Percentiles rank a stretch among this genome's conserved stretches.
These are phyloP conservation scores for Phocides pigmalion DNA, from an alignment of 1,140 invertebrate species.

Conservation along the genomic window DNA sequence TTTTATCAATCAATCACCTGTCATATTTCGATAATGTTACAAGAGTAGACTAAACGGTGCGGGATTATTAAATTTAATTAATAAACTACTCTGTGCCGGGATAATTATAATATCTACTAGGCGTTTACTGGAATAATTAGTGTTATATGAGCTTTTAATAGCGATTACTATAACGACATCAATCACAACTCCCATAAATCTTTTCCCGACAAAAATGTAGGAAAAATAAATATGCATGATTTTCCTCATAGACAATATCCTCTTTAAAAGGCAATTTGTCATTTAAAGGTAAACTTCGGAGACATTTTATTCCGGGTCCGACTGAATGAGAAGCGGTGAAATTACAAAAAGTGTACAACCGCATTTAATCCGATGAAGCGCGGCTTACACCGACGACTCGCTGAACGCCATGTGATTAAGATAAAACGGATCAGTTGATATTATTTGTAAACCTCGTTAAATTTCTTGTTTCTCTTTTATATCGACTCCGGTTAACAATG, in stretches of 20 bases:
- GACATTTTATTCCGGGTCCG: neutral
- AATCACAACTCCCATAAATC: constrained; percentile 13
- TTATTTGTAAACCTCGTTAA: constrained; percentile 31
- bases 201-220: constrained; percentile 2
- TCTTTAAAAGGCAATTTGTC: constrained; percentile 6
- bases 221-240: constrained; percentile 10
- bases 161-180: constrained; percentile 6
- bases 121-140: neutral
- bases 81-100: neutral
- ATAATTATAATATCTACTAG: constrained; percentile 9
- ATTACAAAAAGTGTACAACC: constrained; percentile 15
- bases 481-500: constrained; percentile 8
- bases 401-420: constrained; percentile 31
- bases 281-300: constrained; percentile 19
- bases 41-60: neutral
- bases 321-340: neutral
- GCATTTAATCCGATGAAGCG: constrained; percentile 17
- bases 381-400: constrained; percentile 16
- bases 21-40: constrained; percentile 13
- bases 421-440: constrained; percentile 34
- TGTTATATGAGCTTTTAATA: constrained; percentile 9
- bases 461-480: constrained; percentile 32
- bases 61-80: constrained; percentile 7
- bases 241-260: constrained; percentile 14
- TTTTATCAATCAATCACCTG: constrained; percentile 24